Evolutionary conservation across 1,140 invertebrate species (phyloP).

Genomic region (Drosophila mojavensis): DNA sequence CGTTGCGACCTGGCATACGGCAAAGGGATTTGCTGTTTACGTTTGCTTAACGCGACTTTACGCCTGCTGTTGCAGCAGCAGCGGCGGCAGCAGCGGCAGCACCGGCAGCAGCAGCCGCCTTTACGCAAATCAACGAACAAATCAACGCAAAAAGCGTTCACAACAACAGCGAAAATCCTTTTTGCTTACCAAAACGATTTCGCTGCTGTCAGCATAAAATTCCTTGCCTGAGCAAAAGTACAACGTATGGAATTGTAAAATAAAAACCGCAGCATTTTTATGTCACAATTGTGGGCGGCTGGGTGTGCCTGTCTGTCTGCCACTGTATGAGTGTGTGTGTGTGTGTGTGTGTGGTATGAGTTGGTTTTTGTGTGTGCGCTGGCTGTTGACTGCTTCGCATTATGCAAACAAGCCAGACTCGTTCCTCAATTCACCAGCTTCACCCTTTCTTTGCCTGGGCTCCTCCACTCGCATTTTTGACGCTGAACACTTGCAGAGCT

Average conservation of each 20-base stretch:
- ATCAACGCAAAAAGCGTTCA: conserved; percentile 61
- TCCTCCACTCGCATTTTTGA: conserved; percentile 24
- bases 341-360: conserved; percentile 7
- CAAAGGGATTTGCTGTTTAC: conserved; percentile 49
- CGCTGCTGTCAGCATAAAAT: conserved; percentile 72
- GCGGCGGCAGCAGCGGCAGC: not conserved
- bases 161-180: conserved; percentile 49
- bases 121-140: conserved; percentile 76
- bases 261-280: conserved; percentile 71
- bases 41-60: conserved; percentile 31
- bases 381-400: conserved; percentile 62
- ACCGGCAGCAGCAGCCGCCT: conserved; percentile 1
- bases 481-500: conserved; percentile 59
- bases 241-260: conserved; percentile 73
- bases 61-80: not conserved
- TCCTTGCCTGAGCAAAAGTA: conserved; percentile 47
- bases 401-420: conserved; percentile 69
- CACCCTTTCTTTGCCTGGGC: conserved; percentile 23
- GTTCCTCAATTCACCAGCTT: conserved; percentile 23
- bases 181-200: conserved; percentile 48
- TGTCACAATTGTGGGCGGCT: conserved; percentile 18
- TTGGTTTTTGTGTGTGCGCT: not conserved
- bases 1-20: conserved; percentile 35
- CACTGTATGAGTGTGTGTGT: not conserved
- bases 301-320: not conserved